phyloP scores from a whole-genome alignment of 2,888 invertebrate genomes.

The Dicycla oo region DNA sequence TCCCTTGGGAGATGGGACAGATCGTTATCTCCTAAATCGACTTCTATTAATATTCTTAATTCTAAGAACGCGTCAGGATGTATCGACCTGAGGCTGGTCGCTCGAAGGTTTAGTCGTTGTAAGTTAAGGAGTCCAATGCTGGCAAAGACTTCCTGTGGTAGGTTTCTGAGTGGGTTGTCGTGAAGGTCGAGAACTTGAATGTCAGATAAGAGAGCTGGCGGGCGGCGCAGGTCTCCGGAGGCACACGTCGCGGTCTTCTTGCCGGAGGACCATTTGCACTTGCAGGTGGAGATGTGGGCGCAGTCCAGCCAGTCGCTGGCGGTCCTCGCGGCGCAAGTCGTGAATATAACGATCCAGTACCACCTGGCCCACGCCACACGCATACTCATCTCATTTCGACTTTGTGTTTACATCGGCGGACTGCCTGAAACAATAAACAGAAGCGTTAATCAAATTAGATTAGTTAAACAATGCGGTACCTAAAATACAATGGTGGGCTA shows the following conservation, averaged over 20 bases:
- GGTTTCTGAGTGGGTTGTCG: slow-evolving; percentile 94
- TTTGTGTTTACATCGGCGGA: slow-evolving; percentile 87
- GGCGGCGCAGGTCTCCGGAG: slow-evolving; percentile 94
- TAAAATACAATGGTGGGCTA: slow-evolving; percentile 66
- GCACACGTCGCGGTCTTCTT: slow-evolving; percentile 97
- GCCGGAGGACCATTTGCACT: slow-evolving; percentile 97
- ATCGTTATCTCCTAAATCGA: slow-evolving; percentile 96
- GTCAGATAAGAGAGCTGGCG: slow-evolving; percentile 91
- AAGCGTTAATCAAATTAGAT: slow-evolving; percentile 77
- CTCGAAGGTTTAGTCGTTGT: slow-evolving; percentile 95
- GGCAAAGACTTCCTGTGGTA: slow-evolving; percentile 95
- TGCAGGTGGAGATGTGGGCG: slow-evolving; percentile 95
- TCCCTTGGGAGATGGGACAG: slow-evolving; percentile 93
- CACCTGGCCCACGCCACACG: slow-evolving; percentile 90
- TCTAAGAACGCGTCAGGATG: slow-evolving; percentile 96
- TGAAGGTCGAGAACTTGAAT: slow-evolving; percentile 94
- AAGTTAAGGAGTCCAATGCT: slow-evolving; percentile 95
- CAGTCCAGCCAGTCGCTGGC: slow-evolving; percentile 96
- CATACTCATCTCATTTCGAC: slow-evolving; percentile 90
- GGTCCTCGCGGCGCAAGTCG: slow-evolving; percentile 87
- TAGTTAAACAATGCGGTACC: slow-evolving; percentile 75
- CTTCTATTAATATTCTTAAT: slow-evolving; percentile 95
- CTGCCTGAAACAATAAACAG: slow-evolving; percentile 87
- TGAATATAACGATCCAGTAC: slow-evolving; percentile 89
- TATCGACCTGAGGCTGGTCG: slow-evolving; percentile 94